phyloP scores from a whole-genome alignment of 2,888 invertebrate species.

The Xylota sylvarum region DNA sequence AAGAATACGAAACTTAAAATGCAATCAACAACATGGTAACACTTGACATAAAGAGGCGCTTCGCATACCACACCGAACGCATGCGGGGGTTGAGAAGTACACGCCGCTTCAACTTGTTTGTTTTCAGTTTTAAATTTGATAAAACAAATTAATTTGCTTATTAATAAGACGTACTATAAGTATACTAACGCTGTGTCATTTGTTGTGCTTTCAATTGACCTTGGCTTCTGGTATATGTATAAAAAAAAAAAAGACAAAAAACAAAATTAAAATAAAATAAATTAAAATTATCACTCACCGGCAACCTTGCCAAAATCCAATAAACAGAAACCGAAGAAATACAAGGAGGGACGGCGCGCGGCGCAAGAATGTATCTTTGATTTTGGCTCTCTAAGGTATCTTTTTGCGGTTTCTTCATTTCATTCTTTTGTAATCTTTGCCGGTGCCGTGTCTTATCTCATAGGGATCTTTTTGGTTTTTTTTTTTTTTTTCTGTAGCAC shows the following conservation, averaged over 20 bases:
- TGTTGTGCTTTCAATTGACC: conserved; percentile 1
- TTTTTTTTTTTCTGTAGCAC: not conserved
- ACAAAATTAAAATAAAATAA: conserved; percentile 14
- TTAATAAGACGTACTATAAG: not conserved
- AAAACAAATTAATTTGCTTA: conserved; percentile 37
- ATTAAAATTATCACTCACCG: conserved; percentile 37
- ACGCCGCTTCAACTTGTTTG: conserved; percentile 20
- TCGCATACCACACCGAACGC: conserved; percentile 9
- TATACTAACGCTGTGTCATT: not conserved
- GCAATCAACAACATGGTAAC: conserved; percentile 22
- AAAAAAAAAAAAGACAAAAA: conserved; percentile 22
- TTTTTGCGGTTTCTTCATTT: conserved; percentile 2
- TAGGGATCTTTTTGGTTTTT: not conserved
- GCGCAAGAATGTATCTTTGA: not conserved
- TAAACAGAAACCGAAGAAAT: conserved; percentile 20
- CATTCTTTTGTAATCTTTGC: conserved; percentile 12
- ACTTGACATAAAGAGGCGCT: conserved; percentile 14
- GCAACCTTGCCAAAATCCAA: conserved; percentile 48
- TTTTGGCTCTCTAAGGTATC: conserved; percentile 12
- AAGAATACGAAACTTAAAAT: conserved; percentile 28
- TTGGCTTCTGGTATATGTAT: conserved; percentile 14
- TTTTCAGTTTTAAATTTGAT: not conserved
- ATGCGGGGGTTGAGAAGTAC: not conserved
- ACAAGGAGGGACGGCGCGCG: not conserved
- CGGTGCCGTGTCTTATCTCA: conserved; percentile 9